Percentiles rank a stretch among this genome's conserved stretches.
Conservation (phyloP, 2,888 invertebrate species). For the Strigamia transsilvanica region DNA sequence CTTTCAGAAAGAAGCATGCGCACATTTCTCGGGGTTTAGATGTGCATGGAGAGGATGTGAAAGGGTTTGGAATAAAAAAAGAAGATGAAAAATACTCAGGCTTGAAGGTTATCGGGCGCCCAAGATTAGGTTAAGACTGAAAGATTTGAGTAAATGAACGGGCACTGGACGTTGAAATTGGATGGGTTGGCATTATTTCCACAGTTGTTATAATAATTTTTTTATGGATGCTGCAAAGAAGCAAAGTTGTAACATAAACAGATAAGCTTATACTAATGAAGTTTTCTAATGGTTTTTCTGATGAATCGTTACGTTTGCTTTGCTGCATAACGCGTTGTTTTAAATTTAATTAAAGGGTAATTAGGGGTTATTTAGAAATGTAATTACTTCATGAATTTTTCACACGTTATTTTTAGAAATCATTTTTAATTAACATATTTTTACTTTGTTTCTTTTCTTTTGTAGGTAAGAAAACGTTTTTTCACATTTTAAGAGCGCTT, state of each 20-base stretch:
- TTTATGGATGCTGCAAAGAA: not conserved
- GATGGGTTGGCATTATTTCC: slow-evolving; percentile 23
- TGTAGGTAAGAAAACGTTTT: slow-evolving; percentile 14
- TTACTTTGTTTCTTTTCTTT: not conserved
- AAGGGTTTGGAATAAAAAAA: not conserved
- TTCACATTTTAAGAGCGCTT: slow-evolving; percentile 3
- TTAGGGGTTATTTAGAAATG: slow-evolving; percentile 37
- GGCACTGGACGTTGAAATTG: slow-evolving; percentile 49
- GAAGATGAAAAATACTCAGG: not conserved
- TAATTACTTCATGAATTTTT: slow-evolving; percentile 12
- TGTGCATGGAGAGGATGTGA: slow-evolving; percentile 1
- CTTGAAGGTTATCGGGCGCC: slow-evolving; percentile 1
- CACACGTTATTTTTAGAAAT: slow-evolving; percentile 11
- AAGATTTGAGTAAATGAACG: slow-evolving; percentile 40
- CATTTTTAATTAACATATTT: slow-evolving; percentile 40
- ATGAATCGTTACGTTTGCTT: slow-evolving; percentile 12
- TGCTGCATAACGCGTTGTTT: slow-evolving; percentile 26
- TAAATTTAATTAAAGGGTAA: slow-evolving; percentile 3
- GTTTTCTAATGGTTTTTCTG: slow-evolving; percentile 4
- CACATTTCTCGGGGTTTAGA: slow-evolving; percentile 19
- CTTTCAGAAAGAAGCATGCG: slow-evolving; percentile 33
- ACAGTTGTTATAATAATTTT: not conserved
- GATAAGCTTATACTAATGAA: slow-evolving; percentile 20
- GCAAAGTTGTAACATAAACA: not conserved
- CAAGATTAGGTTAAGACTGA: slow-evolving; percentile 44